Conservation (phyloP, 2,888 invertebrate genomes). For the Pachymerium ferrugineum region DNA sequence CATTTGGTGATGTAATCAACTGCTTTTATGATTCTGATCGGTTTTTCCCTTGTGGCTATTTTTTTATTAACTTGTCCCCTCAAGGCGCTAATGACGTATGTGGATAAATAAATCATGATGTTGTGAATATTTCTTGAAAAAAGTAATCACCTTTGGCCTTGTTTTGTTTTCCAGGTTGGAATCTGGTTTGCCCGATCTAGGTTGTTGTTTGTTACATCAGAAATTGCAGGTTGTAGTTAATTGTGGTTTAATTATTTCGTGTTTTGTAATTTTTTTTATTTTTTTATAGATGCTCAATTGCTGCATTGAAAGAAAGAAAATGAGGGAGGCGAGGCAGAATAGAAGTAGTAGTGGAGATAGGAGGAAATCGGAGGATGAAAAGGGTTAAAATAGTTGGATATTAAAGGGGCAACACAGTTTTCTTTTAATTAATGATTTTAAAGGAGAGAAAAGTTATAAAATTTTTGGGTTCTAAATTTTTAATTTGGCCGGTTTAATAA, state of each 20-base stretch:
- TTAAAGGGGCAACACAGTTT: too few species aligned
- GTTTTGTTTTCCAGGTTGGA: slow-evolving; percentile 59
- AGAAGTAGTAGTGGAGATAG: too few species aligned
- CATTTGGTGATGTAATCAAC: not conserved
- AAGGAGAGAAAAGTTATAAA: too few species aligned
- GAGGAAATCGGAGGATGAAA: not conserved
- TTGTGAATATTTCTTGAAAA: not conserved
- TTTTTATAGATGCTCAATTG: slow-evolving; percentile 56
- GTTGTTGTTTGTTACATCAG: slow-evolving; percentile 86
- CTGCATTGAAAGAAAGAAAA: slow-evolving; percentile 53
- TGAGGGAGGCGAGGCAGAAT: slow-evolving; percentile 41
- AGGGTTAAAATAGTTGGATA: too few species aligned
- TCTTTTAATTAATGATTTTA: too few species aligned
- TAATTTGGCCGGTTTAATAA: too few species aligned
- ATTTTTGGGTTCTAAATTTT: too few species aligned
- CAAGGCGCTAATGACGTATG: not conserved
- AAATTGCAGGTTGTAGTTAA: slow-evolving; percentile 66
- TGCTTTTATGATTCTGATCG: too few species aligned
- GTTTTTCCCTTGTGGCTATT: too few species aligned
- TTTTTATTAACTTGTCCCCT: not conserved
- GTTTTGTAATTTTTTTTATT: not conserved
- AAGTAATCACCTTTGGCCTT: not conserved
- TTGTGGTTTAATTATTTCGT: not conserved
- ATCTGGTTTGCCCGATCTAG: slow-evolving; percentile 76
- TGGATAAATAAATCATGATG: not conserved